Conservation (phyloP, 2,888 invertebrate genomes). For the Cosmia pyralina region DNA sequence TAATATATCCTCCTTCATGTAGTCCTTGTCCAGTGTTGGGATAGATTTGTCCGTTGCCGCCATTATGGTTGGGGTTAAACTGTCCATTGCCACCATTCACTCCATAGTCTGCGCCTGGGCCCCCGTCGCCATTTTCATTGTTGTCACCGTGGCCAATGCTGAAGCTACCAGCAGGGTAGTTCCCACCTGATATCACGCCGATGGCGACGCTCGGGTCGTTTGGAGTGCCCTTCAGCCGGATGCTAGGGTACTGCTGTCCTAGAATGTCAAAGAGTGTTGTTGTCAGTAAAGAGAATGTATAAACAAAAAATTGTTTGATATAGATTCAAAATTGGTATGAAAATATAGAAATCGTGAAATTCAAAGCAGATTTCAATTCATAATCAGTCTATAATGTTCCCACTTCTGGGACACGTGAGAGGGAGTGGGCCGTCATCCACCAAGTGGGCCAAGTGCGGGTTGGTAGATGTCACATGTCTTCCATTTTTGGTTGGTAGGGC, state of each 20-base stretch:
- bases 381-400: no score
- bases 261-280: conserved; percentile 7
- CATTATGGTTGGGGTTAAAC: background rate
- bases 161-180: conserved; percentile 38
- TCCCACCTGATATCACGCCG: conserved; percentile 30
- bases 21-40: conserved; percentile 6
- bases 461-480: no score
- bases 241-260: conserved; percentile 32
- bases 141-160: conserved; percentile 39
- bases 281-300: background rate
- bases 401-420: no score
- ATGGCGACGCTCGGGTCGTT: conserved; percentile 34
- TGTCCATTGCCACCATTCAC: conserved; percentile 8
- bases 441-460: no score
- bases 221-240: conserved; percentile 24
- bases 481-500: no score
- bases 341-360: background rate
- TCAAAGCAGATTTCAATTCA: background rate
- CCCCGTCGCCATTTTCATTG: background rate
- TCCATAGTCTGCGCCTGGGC: conserved; percentile 20
- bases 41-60: conserved; percentile 4
- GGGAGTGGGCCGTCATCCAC: no score
- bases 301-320: background rate
- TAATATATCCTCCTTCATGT: conserved; percentile 12
- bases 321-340: background rate